Evolutionary conservation across 2,888 invertebrate genomes (phyloP).

Genomic region (Formica aserva): DNA sequence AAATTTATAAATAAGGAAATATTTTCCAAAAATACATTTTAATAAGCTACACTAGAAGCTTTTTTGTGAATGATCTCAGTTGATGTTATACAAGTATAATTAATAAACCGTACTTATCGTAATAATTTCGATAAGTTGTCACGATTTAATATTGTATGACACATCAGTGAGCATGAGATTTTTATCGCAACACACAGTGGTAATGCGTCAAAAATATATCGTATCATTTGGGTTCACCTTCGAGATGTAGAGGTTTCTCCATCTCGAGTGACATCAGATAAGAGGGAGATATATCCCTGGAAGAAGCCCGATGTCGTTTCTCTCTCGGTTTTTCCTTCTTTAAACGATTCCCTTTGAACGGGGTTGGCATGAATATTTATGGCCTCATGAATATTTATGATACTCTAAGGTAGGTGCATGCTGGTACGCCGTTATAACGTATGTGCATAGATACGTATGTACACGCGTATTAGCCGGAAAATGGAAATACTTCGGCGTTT

Average conservation of each 20-base stretch:
- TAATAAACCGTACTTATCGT: neutral
- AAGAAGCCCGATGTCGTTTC: constrained; percentile 76
- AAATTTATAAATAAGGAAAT: neutral
- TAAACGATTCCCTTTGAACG: constrained; percentile 79
- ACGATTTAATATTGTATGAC: neutral
- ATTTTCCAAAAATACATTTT: neutral
- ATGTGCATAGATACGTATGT: constrained; percentile 49
- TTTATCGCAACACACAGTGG: neutral
- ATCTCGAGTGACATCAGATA: constrained; percentile 41
- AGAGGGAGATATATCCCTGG: constrained; percentile 60
- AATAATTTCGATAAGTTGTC: constrained; percentile 1
- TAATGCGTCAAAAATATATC: constrained; percentile 29
- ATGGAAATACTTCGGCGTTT: constrained; percentile 51
- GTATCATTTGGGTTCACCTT: constrained; percentile 11
- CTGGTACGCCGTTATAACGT: constrained; percentile 57
- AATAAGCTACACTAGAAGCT: neutral
- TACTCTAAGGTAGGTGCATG: constrained; percentile 59
- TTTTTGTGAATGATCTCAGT: neutral
- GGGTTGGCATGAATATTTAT: constrained; percentile 78
- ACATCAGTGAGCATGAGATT: neutral
- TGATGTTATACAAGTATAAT: neutral
- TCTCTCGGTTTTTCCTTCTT: constrained; percentile 74
- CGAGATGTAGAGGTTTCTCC: constrained; percentile 27
- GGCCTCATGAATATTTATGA: constrained; percentile 79
- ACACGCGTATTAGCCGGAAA: constrained; percentile 37